Base-by-base conservation (phyloP, 2,113 vertebrate genomes). In the Myotis davidii region DNA sequence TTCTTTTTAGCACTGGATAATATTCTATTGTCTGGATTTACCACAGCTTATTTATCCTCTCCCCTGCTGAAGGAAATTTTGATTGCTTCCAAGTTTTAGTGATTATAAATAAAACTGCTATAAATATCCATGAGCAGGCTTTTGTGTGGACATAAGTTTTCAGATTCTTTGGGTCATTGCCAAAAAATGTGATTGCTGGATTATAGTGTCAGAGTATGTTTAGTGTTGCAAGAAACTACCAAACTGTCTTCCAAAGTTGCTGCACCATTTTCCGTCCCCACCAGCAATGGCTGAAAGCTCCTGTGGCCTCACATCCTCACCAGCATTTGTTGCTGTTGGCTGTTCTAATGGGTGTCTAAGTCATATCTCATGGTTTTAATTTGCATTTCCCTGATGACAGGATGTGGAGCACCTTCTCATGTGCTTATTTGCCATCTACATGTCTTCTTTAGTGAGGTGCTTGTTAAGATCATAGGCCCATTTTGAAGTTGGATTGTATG, bases 121-220 rank as follows among this genome's bases (percentile, higher is more conserved):
- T 85, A 34, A 72, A 72, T 16, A 64, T 48, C 64, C 20, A 10
- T 37, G 34, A 64, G 61, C 61, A 54, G 77, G 39, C 20, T 76
- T 89, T 84, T 78, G 42, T 42, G 13, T 96, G 69, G 34, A 67
- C 10, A 39, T 65, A 87, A 67, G 21, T 85, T 79, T 95, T 73
- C 29, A 79, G 1, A 21, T 88, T 82, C 27, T 88, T 82, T 7
- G 17, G 18, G 20, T 65, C 54, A 76, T 72, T 52, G 64, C 34
- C 52, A 78, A 45, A 17, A 25, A 91, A 9, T 18, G 29, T 42
- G 39, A 73, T 9, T 76, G 18, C 12, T 61, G 23, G 39, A 76
- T 84, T 45, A 6, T 77, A 52, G 61, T 14, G 39, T 37, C 34
- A 67, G 42, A 73, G 37, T 37, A 20, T 78, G 7, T 70, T 82